Conservation (phyloP, 1,140 invertebrate species). For the Neodiprion lecontei region DNA sequence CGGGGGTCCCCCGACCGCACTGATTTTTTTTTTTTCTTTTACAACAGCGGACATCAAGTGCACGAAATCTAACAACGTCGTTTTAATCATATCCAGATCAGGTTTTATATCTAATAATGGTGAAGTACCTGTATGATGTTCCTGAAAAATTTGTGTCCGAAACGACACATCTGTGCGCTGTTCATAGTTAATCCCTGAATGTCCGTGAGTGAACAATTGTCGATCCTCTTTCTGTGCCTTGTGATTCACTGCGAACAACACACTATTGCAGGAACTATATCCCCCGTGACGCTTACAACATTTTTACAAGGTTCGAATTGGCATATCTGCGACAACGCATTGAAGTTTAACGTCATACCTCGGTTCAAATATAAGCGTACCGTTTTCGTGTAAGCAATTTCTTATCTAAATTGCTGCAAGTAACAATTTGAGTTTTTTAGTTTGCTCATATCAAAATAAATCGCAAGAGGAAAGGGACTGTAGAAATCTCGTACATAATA, state of each 20-base stretch:
- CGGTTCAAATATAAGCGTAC: constrained; percentile 18
- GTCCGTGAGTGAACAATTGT: constrained; percentile 1
- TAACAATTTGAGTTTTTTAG: constrained; percentile 10
- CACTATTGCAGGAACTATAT: constrained; percentile 27
- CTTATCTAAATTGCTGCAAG: constrained; percentile 27
- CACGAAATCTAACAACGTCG: constrained; percentile 27
- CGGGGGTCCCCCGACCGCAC: too few relatives aligned
- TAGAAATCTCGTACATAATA: background rate
- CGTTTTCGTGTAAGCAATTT: constrained; percentile 23
- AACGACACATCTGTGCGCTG: constrained; percentile 17
- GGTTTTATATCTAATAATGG: constrained; percentile 19
- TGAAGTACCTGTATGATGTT: constrained; percentile 16
- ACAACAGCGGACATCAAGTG: constrained; percentile 20
- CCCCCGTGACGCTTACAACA: constrained; percentile 22
- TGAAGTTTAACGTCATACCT: constrained; percentile 20
- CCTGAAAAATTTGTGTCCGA: background rate
- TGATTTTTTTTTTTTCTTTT: background rate
- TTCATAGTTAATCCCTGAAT: background rate
- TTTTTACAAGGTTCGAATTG: constrained; percentile 26
- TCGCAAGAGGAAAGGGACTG: background rate
- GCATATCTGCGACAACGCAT: constrained; percentile 31
- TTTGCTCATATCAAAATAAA: background rate
- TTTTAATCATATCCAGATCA: constrained; percentile 18
- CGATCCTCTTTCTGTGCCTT: background rate
- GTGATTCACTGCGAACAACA: constrained; percentile 10